Conservation (phyloP, 2,888 invertebrate genomes). For the Hypomecis atomaria region DNA sequence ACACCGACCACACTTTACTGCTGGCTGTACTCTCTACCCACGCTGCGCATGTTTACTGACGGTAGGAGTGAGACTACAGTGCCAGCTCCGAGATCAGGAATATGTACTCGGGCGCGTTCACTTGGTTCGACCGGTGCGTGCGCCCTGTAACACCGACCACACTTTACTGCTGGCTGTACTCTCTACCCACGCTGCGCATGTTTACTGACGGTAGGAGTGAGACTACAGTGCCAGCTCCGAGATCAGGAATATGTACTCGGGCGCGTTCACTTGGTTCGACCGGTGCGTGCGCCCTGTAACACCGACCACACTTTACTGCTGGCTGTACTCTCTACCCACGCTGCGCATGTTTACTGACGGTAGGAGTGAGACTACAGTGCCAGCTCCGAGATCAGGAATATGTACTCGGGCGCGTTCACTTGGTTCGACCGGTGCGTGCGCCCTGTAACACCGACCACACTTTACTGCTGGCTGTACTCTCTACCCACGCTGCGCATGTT, state of each 20-base stretch:
- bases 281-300: slow-evolving; percentile 93
- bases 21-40: not conserved
- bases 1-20: not conserved
- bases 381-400: too few relatives aligned
- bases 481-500: too few relatives aligned
- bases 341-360: too few relatives aligned
- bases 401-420: too few relatives aligned
- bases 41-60: too few relatives aligned
- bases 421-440: too few relatives aligned
- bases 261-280: slow-evolving; percentile 99
- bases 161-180: not conserved
- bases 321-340: not conserved
- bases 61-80: too few relatives aligned
- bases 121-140: slow-evolving; percentile 98
- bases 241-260: slow-evolving; percentile 99
- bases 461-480: too few relatives aligned
- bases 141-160: slow-evolving; percentile 84
- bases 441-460: too few relatives aligned
- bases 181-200: too few relatives aligned
- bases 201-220: too few relatives aligned
- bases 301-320: not conserved
- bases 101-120: slow-evolving; percentile 99
- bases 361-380: too few relatives aligned
- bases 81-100: slow-evolving; percentile 99
- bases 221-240: slow-evolving; percentile 92